These are phyloP conservation scores for Lithobates pipiens DNA, from an alignment of 2,797 vertebrate genomes.

Conservation along the genomic window DNA sequence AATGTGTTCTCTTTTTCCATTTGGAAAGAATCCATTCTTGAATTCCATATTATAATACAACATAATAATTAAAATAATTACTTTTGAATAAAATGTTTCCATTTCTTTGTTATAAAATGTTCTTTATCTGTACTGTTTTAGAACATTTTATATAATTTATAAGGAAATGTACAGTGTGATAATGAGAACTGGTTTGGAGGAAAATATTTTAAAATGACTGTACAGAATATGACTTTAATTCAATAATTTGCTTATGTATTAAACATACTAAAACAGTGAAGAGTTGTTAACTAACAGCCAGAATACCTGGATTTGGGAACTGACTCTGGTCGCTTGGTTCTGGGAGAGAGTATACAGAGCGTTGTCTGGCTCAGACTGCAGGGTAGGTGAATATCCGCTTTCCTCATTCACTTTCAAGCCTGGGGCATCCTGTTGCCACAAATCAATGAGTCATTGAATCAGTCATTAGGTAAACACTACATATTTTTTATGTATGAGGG, in stretches of 20 bases:
- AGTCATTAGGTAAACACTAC: conserved; percentile 69
- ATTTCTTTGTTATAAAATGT: not conserved
- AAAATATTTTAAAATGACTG: not conserved
- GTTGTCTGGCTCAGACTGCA: conserved; percentile 76
- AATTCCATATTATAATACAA: too few relatives aligned
- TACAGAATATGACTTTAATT: conserved; percentile 33
- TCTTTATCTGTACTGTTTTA: not conserved
- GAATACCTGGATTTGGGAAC: conserved; percentile 78
- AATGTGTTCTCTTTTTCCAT: too few relatives aligned
- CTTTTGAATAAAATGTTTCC: not conserved
- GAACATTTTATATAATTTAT: not conserved
- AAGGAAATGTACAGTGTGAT: not conserved
- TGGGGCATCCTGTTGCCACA: conserved; percentile 76
- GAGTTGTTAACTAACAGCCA: conserved; percentile 71
- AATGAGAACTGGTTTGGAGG: not conserved
- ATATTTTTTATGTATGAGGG: conserved; percentile 41
- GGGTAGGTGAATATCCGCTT: conserved; percentile 77
- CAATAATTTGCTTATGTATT: conserved; percentile 32
- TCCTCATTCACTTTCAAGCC: conserved; percentile 77
- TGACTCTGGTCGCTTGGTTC: conserved; percentile 76
- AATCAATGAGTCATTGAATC: conserved; percentile 77
- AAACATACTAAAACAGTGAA: conserved; percentile 62
- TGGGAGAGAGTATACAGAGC: conserved; percentile 74
- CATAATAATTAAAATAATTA: not conserved
- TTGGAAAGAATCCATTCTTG: too few relatives aligned